Evolutionary conservation across 2,113 vertebrate genomes (phyloP).

Genomic region (Tetrax tetrax): DNA sequence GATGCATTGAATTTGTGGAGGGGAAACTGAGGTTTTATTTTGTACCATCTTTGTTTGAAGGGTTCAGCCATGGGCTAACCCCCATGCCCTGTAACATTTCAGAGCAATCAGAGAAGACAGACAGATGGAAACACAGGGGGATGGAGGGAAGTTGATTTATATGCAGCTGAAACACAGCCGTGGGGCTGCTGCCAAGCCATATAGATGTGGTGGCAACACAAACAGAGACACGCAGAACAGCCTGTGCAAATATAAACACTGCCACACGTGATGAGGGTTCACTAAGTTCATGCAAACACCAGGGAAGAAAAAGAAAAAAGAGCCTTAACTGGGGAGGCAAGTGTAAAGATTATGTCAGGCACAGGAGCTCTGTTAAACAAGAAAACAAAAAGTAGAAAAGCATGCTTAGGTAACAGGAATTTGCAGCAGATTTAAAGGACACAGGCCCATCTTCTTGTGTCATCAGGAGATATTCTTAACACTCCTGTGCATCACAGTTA

Average conservation of each 20-base stretch:
- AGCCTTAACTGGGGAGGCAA: conserved; percentile 50
- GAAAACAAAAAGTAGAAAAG: conserved; percentile 34
- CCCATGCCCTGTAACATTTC: conserved; percentile 36
- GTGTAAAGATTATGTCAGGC: conserved; percentile 63
- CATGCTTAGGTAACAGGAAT: not conserved
- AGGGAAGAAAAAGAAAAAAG: conserved; percentile 59
- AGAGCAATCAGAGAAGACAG: conserved; percentile 62
- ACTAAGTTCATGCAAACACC: conserved; percentile 78
- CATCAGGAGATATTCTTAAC: not conserved
- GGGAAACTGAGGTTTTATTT: not conserved
- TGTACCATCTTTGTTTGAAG: not conserved
- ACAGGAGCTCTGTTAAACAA: conserved; percentile 37
- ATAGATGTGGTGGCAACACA: conserved; percentile 75
- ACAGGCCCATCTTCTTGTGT: not conserved
- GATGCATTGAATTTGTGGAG: not conserved
- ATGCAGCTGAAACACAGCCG: conserved; percentile 66
- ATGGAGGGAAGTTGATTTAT: conserved; percentile 42
- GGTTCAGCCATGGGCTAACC: conserved; percentile 33
- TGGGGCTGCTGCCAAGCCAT: conserved; percentile 68
- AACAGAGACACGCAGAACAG: conserved; percentile 73
- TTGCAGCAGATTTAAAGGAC: not conserved
- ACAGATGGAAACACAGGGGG: conserved; percentile 61
- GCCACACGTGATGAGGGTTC: conserved; percentile 72
- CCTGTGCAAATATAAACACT: conserved; percentile 79
- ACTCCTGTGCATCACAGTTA: not conserved